A percentile compares a stretch with the other conserved stretches of the same genome.
These are phyloP conservation scores for Ophion slaviceki DNA, from an alignment of 2,888 invertebrate species.

Conservation along the genomic window DNA sequence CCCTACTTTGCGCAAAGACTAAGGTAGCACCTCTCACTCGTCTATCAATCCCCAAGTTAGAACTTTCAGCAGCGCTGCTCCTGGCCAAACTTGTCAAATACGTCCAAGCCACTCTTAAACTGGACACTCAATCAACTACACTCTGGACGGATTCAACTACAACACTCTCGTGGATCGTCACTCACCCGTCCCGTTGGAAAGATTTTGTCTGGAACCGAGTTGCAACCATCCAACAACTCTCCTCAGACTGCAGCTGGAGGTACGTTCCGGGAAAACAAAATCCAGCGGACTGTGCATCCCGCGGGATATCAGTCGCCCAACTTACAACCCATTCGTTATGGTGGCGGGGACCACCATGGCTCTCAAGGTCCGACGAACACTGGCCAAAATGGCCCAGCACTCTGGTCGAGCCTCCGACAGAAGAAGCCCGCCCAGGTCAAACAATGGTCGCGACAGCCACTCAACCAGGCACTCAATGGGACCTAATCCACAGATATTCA, in stretches of 20 bases:
- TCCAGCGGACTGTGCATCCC: constrained; percentile 51
- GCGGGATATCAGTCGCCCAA: constrained; percentile 2
- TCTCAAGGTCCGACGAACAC: not conserved
- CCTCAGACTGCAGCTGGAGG: constrained; percentile 34
- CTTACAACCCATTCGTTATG: not conserved
- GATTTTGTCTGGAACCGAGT: constrained; percentile 71
- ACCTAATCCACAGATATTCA: constrained; percentile 7
- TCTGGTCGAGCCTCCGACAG: not conserved
- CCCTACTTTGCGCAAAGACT: constrained; percentile 58
- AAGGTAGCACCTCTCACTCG: constrained; percentile 66
- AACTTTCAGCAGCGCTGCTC: constrained; percentile 68
- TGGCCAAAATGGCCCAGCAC: constrained; percentile 11
- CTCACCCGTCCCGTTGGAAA: constrained; percentile 62
- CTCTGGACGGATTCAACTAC: constrained; percentile 62
- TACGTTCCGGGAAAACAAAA: constrained; percentile 58
- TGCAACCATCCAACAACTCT: constrained; percentile 56
- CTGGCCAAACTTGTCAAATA: constrained; percentile 46
- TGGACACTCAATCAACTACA: constrained; percentile 6
- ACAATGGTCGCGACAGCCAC: not conserved
- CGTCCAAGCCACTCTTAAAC: constrained; percentile 19
- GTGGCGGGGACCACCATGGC: constrained; percentile 46
- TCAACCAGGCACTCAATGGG: not conserved
- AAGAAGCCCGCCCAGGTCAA: not conserved
- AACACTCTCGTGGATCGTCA: constrained; percentile 59
- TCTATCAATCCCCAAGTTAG: constrained; percentile 68